Evolutionary conservation across 2,888 invertebrate species (phyloP), one percentile per base, ranked within the genome.

Genomic region (Thecophora atra): DNA sequence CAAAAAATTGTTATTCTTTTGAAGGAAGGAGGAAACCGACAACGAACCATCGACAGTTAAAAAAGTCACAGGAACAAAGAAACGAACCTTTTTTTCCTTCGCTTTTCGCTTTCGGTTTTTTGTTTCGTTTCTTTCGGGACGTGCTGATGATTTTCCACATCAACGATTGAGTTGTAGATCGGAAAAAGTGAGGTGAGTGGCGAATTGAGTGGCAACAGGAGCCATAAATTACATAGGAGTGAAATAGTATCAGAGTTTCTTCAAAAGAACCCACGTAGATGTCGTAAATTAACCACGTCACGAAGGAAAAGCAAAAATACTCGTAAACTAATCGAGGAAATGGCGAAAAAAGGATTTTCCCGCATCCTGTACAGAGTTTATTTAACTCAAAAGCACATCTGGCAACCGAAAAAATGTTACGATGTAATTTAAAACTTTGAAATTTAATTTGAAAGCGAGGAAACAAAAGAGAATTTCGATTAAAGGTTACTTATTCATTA

Each of bases 141-240:
- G 70, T 70, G 70, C 70, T 42, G 70, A 63, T 70, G 70, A 70
- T 70, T 74, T 70, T 70, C 70, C 70, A 70, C 70, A 63, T 70
- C 70, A 74, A 72, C 70, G 72, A 73, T 73, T 74, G 75, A 58
- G 65, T 64, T 44, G 64, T 47, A 13, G 58, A 30, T 28, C 52
- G 51, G 17, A n/a, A 13, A 26, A 26, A 15, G 26, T 30, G 1
- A 60, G 30, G 8, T 8, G 28, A 47, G 42, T n/a, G 6, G 15
- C 8, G 47, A 47, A 30, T 37, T 67, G 17, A 26, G 58, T 58
- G 26, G 26, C 28, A 11, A 6, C 8, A 28, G 26, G 37, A 42
- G 67, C 67, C 19, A 67, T 67, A 67, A 67, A 67, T 67, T 30
- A 56, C 67, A 37, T 54, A 42, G 15, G 17, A 56, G 42, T 28